Percentiles rank a stretch among this genome's conserved stretches.
These are phyloP conservation scores for Oikopleura albicans DNA, from an alignment of 23 tunicate genomes.

Conservation along the genomic window DNA sequence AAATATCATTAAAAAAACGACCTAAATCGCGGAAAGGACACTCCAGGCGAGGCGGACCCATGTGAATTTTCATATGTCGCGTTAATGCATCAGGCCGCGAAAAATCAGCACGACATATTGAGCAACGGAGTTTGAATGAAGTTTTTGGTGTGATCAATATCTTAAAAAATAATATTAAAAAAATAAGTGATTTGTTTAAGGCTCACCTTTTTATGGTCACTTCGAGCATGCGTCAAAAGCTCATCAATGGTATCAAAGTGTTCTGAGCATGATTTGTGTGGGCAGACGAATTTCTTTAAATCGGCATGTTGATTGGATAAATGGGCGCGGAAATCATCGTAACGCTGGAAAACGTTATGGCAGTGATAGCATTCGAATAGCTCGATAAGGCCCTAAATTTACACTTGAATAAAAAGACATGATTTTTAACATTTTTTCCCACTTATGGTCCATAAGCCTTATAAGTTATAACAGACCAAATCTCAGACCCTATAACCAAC, in stretches of 20 bases:
- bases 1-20: too few relatives aligned
- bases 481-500: too few relatives aligned
- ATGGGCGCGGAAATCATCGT: background rate
- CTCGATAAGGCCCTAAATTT: constrained; percentile 4
- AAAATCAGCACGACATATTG: background rate
- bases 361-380: background rate
- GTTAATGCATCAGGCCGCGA: background rate
- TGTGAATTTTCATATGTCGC: background rate
- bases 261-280: background rate
- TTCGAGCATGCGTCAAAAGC: background rate
- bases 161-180: too few relatives aligned
- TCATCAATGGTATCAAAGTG: background rate
- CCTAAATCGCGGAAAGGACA: background rate
- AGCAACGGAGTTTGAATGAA: too few relatives aligned
- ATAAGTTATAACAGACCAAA: background rate
- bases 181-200: too few relatives aligned
- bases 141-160: too few relatives aligned
- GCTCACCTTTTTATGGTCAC: background rate
- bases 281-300: background rate
- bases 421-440: too few relatives aligned
- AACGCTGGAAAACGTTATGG: background rate
- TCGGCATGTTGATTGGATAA: background rate
- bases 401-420: too few relatives aligned
- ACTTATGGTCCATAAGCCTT: background rate
- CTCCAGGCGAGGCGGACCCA: background rate